phyloP scores from a whole-genome alignment of 2,113 vertebrate species.

The Arvicanthis niloticus region DNA sequence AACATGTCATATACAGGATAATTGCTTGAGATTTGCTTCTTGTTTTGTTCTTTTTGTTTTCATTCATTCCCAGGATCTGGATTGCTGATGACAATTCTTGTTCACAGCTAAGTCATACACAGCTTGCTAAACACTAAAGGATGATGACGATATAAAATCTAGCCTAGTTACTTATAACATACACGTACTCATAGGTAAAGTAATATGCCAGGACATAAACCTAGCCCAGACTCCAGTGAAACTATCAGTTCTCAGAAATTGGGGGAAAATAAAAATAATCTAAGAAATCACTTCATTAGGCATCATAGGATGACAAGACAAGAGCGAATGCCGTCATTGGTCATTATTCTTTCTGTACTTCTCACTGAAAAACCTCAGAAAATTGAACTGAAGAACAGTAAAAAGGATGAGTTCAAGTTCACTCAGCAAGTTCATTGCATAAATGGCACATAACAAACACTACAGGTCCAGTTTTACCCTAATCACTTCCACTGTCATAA shows the following conservation, averaged over 20 bases:
- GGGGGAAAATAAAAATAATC: background rate
- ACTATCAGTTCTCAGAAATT: background rate
- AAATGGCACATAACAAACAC: background rate
- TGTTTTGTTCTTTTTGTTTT: conserved; percentile 3
- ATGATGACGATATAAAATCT: background rate
- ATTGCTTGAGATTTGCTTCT: background rate
- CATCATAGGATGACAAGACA: background rate
- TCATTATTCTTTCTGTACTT: background rate
- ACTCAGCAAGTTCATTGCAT: background rate
- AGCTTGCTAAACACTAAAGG: background rate
- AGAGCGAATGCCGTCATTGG: background rate
- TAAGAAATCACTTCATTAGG: background rate
- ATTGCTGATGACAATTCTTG: background rate
- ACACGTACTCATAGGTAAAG: background rate
- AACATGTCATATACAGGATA: background rate
- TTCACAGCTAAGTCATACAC: background rate
- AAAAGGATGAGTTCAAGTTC: background rate
- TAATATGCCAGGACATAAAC: background rate
- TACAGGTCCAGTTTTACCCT: rapidly evolving
- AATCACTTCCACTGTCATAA: background rate
- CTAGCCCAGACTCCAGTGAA: background rate
- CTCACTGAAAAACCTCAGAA: background rate
- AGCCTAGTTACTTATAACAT: background rate
- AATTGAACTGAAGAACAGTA: background rate
- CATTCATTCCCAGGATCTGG: background rate